A percentile compares a stretch with the other conserved stretches of the same genome.
These are phyloP conservation scores for Chloropsis hardwickii DNA, from an alignment of 2,113 vertebrate species.

Conservation along the genomic window DNA sequence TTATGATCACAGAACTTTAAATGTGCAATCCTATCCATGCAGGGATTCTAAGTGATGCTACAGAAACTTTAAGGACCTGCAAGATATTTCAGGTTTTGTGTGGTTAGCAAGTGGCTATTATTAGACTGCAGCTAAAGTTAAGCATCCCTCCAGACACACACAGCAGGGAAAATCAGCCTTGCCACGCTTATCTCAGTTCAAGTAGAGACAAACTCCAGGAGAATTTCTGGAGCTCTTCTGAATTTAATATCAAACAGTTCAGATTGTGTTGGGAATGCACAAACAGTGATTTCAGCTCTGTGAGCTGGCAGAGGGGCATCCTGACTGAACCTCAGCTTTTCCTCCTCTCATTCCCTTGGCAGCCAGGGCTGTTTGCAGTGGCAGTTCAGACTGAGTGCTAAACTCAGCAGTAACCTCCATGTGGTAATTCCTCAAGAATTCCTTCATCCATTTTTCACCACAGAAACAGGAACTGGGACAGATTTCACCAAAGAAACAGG, in stretches of 20 bases:
- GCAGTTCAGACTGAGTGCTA: neutral
- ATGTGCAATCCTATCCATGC: neutral
- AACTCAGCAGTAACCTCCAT: neutral
- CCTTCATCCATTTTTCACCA: neutral
- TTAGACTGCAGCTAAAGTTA: neutral
- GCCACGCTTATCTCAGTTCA: neutral
- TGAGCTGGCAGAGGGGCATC: neutral
- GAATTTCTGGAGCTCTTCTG: neutral
- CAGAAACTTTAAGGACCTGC: neutral
- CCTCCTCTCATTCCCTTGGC: neutral
- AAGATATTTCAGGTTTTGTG: neutral
- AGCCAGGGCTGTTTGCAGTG: neutral
- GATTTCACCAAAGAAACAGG: neutral
- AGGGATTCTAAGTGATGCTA: neutral
- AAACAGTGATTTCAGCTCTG: neutral
- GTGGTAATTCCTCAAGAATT: neutral
- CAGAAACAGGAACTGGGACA: neutral
- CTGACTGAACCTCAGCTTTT: neutral
- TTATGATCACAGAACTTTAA: neutral
- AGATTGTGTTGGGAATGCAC: neutral
- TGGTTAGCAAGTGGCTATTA: neutral
- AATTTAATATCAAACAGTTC: neutral
- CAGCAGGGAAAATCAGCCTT: neutral
- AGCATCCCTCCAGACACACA: neutral
- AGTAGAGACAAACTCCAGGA: neutral